Percentiles rank a stretch among this genome's conserved stretches.
phyloP scores from a whole-genome alignment of 2,113 vertebrate genomes.

The Brachionichthys hirsutus region DNA sequence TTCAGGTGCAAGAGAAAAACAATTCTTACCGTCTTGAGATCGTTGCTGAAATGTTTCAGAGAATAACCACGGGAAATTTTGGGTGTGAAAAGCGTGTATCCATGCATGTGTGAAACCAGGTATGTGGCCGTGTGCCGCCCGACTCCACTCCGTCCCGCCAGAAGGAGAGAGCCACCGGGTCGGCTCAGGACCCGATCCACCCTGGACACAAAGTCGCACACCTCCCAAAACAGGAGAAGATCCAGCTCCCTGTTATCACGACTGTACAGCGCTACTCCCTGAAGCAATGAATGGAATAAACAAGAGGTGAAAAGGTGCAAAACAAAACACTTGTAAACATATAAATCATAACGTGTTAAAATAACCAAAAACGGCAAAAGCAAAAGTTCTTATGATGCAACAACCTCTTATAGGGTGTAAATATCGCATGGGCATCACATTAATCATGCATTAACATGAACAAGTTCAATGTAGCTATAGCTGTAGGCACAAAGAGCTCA shows the following conservation, averaged over 20 bases:
- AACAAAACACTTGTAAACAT: not conserved
- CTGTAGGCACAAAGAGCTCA: no score
- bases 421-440: no score
- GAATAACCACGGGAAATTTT: slow-evolving; percentile 90
- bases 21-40: slow-evolving; percentile 86
- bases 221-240: slow-evolving; percentile 92
- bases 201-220: slow-evolving; percentile 87
- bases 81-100: slow-evolving; percentile 85
- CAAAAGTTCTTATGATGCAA: not conserved
- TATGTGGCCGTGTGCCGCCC: slow-evolving; percentile 88
- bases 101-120: slow-evolving; percentile 94
- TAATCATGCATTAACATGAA: no score
- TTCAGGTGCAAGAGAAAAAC: no score
- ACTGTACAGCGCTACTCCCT: slow-evolving; percentile 92
- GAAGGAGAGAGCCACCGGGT: slow-evolving; percentile 90
- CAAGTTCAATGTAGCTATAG: no score
- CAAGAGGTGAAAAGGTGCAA: slow-evolving; percentile 19
- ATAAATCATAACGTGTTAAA: not conserved
- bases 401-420: not conserved
- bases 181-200: slow-evolving; percentile 90
- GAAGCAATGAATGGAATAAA: slow-evolving; percentile 11
- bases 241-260: slow-evolving; percentile 89
- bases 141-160: slow-evolving; percentile 92
- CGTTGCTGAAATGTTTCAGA: slow-evolving; percentile 91
- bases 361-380: not conserved